phyloP scores from a whole-genome alignment of 2,113 vertebrate genomes.

The Tauraco erythrolophus region DNA sequence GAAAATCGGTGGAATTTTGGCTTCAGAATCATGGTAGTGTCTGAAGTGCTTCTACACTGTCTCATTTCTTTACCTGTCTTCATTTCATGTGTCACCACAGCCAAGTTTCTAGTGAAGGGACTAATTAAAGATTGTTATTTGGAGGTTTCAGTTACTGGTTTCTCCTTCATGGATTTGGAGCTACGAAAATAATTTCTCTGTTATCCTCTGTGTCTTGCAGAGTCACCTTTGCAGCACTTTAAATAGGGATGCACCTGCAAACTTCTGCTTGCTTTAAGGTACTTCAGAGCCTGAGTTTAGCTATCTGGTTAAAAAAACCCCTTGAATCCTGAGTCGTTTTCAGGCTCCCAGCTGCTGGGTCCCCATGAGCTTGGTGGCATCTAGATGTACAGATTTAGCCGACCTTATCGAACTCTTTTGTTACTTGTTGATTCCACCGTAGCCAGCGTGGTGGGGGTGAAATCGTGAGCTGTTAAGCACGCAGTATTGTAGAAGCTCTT shows the following conservation, averaged over 20 bases:
- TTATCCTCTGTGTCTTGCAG: neutral
- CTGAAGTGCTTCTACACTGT: neutral
- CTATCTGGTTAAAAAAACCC: neutral
- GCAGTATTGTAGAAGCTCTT: neutral
- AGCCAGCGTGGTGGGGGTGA: neutral
- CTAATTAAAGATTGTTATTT: neutral
- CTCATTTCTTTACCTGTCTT: neutral
- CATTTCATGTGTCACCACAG: neutral
- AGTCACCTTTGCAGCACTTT: neutral
- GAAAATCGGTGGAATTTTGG: neutral
- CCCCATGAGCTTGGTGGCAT: neutral
- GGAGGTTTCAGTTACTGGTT: neutral
- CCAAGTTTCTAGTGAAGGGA: neutral
- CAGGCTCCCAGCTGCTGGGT: neutral
- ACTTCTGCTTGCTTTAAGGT: neutral
- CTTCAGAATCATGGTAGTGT: neutral
- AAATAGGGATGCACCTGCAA: neutral
- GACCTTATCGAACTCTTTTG: neutral
- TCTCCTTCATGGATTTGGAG: neutral
- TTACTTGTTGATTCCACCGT: neutral
- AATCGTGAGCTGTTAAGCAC: neutral
- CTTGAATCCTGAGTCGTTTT: neutral
- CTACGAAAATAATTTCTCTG: neutral
- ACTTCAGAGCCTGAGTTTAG: neutral
- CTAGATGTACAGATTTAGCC: neutral